These are phyloP conservation scores for Philereme transversata DNA, from an alignment of 2,888 invertebrate species.

Conservation along the genomic window DNA sequence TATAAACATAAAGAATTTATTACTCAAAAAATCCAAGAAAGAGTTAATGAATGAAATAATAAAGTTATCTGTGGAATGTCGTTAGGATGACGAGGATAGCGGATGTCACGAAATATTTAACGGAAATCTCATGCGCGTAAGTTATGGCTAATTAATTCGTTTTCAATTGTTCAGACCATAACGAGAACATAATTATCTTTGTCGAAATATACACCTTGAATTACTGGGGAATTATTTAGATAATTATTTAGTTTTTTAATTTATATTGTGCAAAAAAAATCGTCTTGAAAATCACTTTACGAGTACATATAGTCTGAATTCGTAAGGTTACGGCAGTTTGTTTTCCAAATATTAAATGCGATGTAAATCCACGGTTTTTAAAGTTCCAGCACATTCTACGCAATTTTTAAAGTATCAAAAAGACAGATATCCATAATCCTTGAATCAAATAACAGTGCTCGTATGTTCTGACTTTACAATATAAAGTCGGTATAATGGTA, in stretches of 20 bases:
- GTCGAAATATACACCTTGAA: constrained; percentile 5
- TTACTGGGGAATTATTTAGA: too few species aligned
- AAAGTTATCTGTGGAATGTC: constrained; percentile 37
- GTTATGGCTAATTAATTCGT: constrained; percentile 38
- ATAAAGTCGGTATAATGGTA: constrained; percentile 29
- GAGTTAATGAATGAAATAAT: constrained; percentile 20
- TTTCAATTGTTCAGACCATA: constrained; percentile 34
- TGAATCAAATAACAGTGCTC: constrained; percentile 15
- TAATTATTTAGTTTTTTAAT: too few species aligned
- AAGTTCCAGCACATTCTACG: neutral
- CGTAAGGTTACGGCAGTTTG: too few species aligned
- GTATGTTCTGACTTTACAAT: constrained; percentile 20
- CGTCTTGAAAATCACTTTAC: too few species aligned
- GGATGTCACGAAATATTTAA: constrained; percentile 36
- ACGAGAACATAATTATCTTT: constrained; percentile 17
- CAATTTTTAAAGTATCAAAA: constrained; percentile 5
- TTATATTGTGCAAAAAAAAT: too few species aligned
- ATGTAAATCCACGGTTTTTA: too few species aligned
- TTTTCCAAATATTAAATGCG: too few species aligned
- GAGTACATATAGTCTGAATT: too few species aligned
- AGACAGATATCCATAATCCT: constrained; percentile 8
- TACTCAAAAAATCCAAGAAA: constrained; percentile 25
- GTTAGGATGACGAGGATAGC: constrained; percentile 38
- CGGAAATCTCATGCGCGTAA: constrained; percentile 35
- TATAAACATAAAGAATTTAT: constrained; percentile 25